These are phyloP conservation scores for Metacarcinus magister DNA, from an alignment of 2,888 invertebrate genomes.

Conservation along the genomic window DNA sequence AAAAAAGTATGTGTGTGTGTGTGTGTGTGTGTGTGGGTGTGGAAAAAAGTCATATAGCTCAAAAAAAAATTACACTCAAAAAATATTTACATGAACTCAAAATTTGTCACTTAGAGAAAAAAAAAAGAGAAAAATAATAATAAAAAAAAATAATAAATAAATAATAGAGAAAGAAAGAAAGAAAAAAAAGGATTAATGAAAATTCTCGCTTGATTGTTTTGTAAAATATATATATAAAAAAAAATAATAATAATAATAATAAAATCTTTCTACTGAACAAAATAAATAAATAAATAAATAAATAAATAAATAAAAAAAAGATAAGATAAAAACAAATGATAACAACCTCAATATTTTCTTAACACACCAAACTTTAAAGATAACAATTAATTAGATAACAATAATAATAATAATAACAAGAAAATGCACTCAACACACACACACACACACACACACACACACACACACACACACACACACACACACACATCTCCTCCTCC, in stretches of 20 bases:
- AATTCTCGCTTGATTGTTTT: background rate
- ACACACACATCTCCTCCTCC: background rate
- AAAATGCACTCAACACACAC: background rate
- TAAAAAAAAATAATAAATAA: background rate
- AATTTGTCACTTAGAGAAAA: background rate
- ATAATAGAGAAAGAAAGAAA: background rate
- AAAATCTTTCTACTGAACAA: background rate
- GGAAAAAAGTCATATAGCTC: too few relatives aligned
- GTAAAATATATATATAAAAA: background rate
- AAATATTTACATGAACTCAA: too few relatives aligned
- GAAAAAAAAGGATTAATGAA: background rate
- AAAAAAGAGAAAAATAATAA: background rate
- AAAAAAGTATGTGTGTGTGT: too few relatives aligned
- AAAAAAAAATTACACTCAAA: too few relatives aligned
- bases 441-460: slow-evolving; percentile 34
- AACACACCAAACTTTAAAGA: too few relatives aligned
- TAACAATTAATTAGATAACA: too few relatives aligned
- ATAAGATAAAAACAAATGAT: background rate
- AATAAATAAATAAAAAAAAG: background rate
- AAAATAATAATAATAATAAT: background rate
- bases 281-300: background rate
- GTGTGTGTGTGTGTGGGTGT: too few relatives aligned
- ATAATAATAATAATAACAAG: too few relatives aligned
- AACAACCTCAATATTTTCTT: too few relatives aligned
- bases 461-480: slow-evolving; percentile 61